Base-by-base conservation (phyloP, 2,113 vertebrate species). In the Tetrax tetrax region DNA sequence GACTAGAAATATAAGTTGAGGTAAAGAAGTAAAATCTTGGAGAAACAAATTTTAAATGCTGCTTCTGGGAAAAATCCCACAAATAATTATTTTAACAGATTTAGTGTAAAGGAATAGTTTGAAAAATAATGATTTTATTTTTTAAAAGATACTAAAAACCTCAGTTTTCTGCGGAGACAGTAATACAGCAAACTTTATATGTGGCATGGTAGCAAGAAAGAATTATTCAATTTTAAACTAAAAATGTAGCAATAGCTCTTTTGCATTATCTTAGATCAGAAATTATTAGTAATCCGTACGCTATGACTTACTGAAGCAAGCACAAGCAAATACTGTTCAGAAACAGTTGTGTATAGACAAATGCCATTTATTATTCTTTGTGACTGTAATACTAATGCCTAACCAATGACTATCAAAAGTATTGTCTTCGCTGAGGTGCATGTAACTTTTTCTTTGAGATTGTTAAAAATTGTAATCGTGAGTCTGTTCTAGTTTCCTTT, bases 61-160 rank as follows among this genome's bases (percentile, higher is more conserved):
- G 2, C 9, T 19, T 64, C 9, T 71, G 18, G 29, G 3, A 83
- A 76, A 37, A 72, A 17, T 0, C 0, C 4, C 20, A 48, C 20
- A 47, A 47, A 19, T 19, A 50, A 51, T 14, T 79, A 7, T 35
- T 43, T 37, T 66, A 53, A 53, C 10, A 75, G 22, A 45, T 85
- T 18, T 2, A 72, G 8, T 76, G 3, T 56, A 59, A 68, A 48
- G 3, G 4, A 76, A 43, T 68, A 56, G 14, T 93, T 87, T 87
- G 29, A 35, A 61, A 79, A 90, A 24, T 22, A 51, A 11, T 38
- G 15, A 5, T 48, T 48, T 27, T 61, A 38, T 60, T 89, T 57
- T 74, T 83, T 50, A 19, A 83, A 72, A 12, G 59, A 12, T 25
- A 68, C 9, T 60, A 79, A 80, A 74, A 7, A 5, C 4, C 14